These are phyloP conservation scores for Halesus radiatus DNA, from an alignment of 1,140 invertebrate genomes.

Conservation along the genomic window DNA sequence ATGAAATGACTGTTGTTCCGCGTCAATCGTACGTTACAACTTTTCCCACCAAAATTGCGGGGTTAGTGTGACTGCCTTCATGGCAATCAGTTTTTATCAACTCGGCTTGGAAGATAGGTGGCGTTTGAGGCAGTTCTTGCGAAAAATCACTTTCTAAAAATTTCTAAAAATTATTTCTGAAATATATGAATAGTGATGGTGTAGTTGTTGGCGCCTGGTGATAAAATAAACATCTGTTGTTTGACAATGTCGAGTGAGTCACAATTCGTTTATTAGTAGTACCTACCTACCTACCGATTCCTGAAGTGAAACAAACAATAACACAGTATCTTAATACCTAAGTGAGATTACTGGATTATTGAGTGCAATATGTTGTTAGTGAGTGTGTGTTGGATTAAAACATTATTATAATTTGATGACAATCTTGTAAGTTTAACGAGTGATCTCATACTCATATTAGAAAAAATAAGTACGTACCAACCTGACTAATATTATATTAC, in stretches of 20 bases:
- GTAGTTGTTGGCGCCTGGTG: background rate
- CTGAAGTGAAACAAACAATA: conserved; percentile 22
- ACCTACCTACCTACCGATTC: background rate
- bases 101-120: conserved; percentile 19
- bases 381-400: background rate
- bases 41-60: conserved; percentile 39
- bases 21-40: background rate
- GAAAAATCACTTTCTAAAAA: conserved; percentile 41
- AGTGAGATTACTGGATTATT: background rate
- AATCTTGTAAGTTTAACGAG: no score
- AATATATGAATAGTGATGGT: background rate
- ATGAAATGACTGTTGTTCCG: conserved; percentile 1
- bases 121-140: conserved; percentile 37
- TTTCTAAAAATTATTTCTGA: conserved; percentile 36
- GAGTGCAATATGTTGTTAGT: conserved; percentile 9
- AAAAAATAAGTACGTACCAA: conserved; percentile 17
- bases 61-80: conserved; percentile 27
- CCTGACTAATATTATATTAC: no score
- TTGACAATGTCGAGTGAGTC: background rate
- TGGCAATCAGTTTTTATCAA: conserved; percentile 35
- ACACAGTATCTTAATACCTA: conserved; percentile 21
- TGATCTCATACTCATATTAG: no score
- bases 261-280: background rate
- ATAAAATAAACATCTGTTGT: background rate
- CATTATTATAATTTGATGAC: no score